Conservation (phyloP, 2,888 invertebrate genomes). For the Lasius platythorax region DNA sequence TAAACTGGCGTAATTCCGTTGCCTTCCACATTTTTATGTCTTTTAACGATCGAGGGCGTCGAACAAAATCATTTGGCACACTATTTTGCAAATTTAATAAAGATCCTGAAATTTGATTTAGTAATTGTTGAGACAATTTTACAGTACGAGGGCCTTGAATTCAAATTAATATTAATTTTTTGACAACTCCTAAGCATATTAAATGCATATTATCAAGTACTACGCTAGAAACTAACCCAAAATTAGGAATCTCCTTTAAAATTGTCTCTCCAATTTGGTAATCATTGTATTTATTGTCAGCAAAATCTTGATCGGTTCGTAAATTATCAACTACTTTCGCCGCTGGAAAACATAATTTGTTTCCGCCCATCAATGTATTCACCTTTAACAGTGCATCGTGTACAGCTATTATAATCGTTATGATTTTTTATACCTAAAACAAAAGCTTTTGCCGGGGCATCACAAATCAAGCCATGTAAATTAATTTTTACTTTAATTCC, state of each 20-base stretch:
- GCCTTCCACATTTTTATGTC: conserved; percentile 8
- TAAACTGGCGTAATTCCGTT: not conserved
- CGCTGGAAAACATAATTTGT: conserved; percentile 6
- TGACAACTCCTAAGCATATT: not conserved
- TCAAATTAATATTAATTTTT: conserved; percentile 8
- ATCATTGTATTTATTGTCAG: not conserved
- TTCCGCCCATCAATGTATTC: not conserved
- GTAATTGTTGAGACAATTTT: not conserved
- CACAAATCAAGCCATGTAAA: conserved; percentile 12
- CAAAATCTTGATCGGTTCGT: conserved; percentile 2
- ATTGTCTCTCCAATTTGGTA: conserved; percentile 5
- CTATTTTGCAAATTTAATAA: conserved; percentile 21
- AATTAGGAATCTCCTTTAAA: not conserved
- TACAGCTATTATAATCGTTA: not conserved
- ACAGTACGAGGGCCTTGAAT: not conserved
- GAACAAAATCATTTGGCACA: conserved; percentile 18
- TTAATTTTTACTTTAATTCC: conserved; percentile 11
- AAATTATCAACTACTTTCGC: conserved; percentile 2
- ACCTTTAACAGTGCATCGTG: conserved; percentile 10
- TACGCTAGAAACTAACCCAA: not conserved
- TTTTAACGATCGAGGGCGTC: not conserved
- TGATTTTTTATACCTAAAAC: conserved; percentile 1
- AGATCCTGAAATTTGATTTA: not conserved
- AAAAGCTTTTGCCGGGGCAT: conserved; percentile 9
- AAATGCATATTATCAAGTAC: not conserved